Conservation (phyloP, 1,140 invertebrate species). For the Calycopis cecrops region DNA sequence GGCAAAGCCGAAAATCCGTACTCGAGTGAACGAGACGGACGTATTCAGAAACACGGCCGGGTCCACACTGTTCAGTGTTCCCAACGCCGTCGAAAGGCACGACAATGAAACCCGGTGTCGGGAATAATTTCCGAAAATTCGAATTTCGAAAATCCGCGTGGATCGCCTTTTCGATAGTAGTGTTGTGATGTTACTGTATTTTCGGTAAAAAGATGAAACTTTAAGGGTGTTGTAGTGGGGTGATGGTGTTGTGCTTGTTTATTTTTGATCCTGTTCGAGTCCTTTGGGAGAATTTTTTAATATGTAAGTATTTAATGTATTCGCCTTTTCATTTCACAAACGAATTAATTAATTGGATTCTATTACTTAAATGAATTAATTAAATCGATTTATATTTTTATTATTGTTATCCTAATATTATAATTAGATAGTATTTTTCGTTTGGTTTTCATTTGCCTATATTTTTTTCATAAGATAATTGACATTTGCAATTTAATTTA, state of each 20-base stretch:
- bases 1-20: constrained; percentile 22
- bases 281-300: constrained; percentile 27
- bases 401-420: no score
- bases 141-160: constrained; percentile 10
- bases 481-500: no score
- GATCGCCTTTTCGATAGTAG: background rate
- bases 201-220: constrained; percentile 12
- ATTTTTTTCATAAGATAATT: no score
- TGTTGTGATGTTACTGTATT: constrained; percentile 20
- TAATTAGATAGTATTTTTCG: no score
- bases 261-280: constrained; percentile 19
- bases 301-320: constrained; percentile 43
- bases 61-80: constrained; percentile 57
- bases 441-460: no score
- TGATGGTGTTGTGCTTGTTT: constrained; percentile 24
- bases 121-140: constrained; percentile 15
- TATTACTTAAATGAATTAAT: no score
- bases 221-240: constrained; percentile 20
- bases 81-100: constrained; percentile 41
- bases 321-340: no score
- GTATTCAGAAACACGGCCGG: constrained; percentile 45
- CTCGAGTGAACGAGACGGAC: constrained; percentile 35
- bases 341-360: no score
- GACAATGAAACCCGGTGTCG: constrained; percentile 21
- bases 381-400: no score